A percentile compares a stretch with the other conserved stretches of the same genome.
Evolutionary conservation across 2,888 invertebrate genomes (phyloP).

Genomic region (Camponotus fellah): DNA sequence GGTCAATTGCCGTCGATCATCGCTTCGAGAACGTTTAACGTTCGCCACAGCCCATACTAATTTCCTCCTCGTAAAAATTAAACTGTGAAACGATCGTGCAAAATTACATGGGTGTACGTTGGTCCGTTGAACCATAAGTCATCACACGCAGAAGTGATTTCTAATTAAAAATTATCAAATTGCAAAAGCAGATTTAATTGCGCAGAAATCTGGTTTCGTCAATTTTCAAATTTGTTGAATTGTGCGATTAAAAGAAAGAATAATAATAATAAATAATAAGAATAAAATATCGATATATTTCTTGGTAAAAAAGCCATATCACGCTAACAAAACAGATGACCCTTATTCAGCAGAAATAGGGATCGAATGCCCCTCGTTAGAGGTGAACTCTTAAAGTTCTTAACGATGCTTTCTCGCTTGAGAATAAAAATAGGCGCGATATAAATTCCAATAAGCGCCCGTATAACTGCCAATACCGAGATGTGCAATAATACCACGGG

Average conservation of each 20-base stretch:
- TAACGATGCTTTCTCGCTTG: constrained; percentile 14
- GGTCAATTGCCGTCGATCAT: constrained; percentile 62
- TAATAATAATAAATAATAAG: not conserved
- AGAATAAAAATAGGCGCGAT: constrained; percentile 41
- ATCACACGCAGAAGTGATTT: not conserved
- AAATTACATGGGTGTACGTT: constrained; percentile 37
- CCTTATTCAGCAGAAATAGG: constrained; percentile 12
- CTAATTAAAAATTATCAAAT: not conserved
- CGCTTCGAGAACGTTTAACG: constrained; percentile 59
- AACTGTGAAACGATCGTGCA: constrained; percentile 52
- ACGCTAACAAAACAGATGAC: not conserved
- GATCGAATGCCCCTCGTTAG: constrained; percentile 18
- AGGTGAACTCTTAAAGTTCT: not conserved
- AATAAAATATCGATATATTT: not conserved
- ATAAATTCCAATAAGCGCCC: constrained; percentile 66
- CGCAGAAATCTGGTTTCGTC: not conserved
- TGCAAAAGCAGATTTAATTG: not conserved
- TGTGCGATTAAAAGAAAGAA: not conserved
- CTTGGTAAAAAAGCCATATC: not conserved
- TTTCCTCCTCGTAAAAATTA: constrained; percentile 67
- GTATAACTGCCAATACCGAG: constrained; percentile 58
- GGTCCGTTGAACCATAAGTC: constrained; percentile 1
- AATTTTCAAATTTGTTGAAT: not conserved
- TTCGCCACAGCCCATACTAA: constrained; percentile 67
- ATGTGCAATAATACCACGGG: constrained; percentile 59